Evolutionary conservation across 2,888 invertebrate species (phyloP), one percentile per base, ranked within the genome.

Genomic region (Melinaea marsaeus): DNA sequence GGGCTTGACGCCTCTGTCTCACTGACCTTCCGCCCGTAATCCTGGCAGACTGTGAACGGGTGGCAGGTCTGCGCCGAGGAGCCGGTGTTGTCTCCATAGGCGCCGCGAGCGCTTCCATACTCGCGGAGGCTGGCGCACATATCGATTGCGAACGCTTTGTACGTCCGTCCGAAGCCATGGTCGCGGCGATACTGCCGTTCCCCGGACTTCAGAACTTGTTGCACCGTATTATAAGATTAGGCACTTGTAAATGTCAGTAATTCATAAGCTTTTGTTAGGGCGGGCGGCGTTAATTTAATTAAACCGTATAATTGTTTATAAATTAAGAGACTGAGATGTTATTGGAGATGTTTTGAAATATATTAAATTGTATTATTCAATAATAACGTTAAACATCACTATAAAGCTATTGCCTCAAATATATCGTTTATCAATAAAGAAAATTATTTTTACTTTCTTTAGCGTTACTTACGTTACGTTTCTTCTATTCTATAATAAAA

Each of bases 111-210:
- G 92, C 92, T 79, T 94, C 94, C 93, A 94, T 93, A 80, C 93
- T 94, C 80, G 90, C 89, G 77, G 93, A 92, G 75, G 93, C 93
- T 72, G 93, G 93, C 76, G 94, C 93, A 86, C 95, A 95, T 83
- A 95, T 94, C 77, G 95, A 95, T 77, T 94, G 94, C 78, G 95
- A 95, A 75, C 95, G 94, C 76, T 94, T 94, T 79, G 93, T 92
- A 72, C 92, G 92, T 84, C 92, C 92, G 82, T 92, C 92, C 85
- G 93, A 92, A 72, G 93, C 92, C 93, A 93, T 93, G 79, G 79
- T 91, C 89, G 90, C 88, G 87, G 79, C 85, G 86, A 74, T 86
- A 90, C 90, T 89, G 86, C 88, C 87, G 69, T 63, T 74, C 69
- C 74, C 74, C 73, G 75, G 72, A 77, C 69, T 67, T 67, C 73